Base-by-base conservation (phyloP, 2,888 invertebrate species). In the Hyles lineata region DNA sequence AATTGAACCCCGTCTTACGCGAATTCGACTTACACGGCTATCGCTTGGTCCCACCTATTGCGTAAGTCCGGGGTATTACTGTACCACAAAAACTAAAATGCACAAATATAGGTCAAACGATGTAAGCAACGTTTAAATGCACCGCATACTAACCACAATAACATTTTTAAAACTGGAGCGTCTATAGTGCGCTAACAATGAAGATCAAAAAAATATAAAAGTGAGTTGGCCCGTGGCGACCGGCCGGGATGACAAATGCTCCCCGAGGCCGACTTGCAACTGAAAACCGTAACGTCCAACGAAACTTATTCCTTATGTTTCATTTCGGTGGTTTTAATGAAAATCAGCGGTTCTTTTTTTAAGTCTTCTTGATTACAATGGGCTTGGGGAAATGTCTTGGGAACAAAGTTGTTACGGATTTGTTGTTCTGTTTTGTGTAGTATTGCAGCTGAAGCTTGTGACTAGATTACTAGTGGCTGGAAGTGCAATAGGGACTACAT, bases 241-340 rank as follows among this genome's bases (percentile, higher is more conserved):
- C 70, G 70, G 32, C 58, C 73, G 81, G 72, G 79, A 85, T 88
- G 88, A 90, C 87, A 87, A 90, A 89, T 83, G 85, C 79, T 87
- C 87, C 85, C 87, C 43, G 50, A 83, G 83, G 89, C 79, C 76
- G 72, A 76, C 85, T 85, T 83, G 43, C 78, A 72, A 78, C 83
- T 76, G 78, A 78, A 83, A 86, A 83, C 82, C 82, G 80, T 83
- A 86, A 82, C 80, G 76, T 80, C 79, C 83, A 77, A 79, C 82
- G 79, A 74, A 86, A 88, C 82, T 89, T 85, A 85, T 86, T 80
- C 79, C 82, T 85, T 85, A 87, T 82, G 84, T 87, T 88, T 85
- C 83, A 87, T 87, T 87, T 83, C 82, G 80, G 83, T 76, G 79
- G 78, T 79, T 83, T 83, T 86, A 86, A 88, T 88, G 83, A 84